phyloP scores from a whole-genome alignment of 2,797 vertebrate species.

The Heliangelus exortis region DNA sequence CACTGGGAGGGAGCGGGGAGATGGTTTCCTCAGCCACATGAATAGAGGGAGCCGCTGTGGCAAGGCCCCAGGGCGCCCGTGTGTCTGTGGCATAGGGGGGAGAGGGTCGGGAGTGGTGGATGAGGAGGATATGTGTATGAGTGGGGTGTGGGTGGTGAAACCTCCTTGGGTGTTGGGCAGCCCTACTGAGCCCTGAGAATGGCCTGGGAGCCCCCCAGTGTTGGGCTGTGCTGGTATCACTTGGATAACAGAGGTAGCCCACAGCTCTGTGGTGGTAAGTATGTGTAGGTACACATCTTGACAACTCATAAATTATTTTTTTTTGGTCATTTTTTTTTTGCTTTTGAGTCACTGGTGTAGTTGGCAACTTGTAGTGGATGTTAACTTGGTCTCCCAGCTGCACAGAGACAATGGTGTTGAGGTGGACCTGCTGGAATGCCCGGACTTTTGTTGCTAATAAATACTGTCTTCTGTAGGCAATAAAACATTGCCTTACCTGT shows the following conservation, averaged over 20 bases:
- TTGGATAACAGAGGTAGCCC: background rate
- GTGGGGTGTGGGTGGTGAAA: background rate
- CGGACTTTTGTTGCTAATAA: background rate
- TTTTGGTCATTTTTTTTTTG: no score
- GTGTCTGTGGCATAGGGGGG: fast-evolving
- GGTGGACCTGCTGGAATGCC: background rate
- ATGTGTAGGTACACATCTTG: fast-evolving
- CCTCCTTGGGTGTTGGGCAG: fast-evolving
- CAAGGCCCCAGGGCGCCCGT: fast-evolving
- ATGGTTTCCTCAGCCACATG: fast-evolving
- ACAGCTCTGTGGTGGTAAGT: fast-evolving
- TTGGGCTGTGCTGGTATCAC: background rate
- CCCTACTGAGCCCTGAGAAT: fast-evolving
- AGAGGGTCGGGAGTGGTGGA: fast-evolving
- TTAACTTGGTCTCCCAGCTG: background rate
- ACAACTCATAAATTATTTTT: background rate
- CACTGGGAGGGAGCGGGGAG: fast-evolving
- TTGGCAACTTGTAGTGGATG: background rate
- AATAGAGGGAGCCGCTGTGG: fast-evolving
- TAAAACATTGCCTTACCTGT: background rate
- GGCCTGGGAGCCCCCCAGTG: fast-evolving
- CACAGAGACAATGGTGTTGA: background rate
- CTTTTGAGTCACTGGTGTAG: background rate
- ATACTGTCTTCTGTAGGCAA: background rate
- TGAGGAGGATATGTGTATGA: background rate